Conservation (phyloP, 1,140 invertebrate species). For the Drosophila pallidifrons region DNA sequence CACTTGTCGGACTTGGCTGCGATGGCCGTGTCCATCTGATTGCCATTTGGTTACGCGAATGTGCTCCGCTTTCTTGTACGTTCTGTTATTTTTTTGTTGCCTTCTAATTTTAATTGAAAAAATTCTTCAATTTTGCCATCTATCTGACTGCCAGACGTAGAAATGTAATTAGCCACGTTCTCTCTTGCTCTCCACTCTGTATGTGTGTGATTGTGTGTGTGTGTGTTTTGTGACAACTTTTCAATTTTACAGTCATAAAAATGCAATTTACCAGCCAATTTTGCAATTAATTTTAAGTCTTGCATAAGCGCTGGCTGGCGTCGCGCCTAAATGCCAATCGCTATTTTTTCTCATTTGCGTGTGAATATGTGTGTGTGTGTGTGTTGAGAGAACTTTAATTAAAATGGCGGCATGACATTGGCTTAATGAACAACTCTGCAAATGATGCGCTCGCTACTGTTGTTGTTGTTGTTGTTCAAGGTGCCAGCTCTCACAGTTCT, state of each 20-base stretch:
- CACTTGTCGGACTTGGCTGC: conserved; percentile 22
- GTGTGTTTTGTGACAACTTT: conserved; percentile 73
- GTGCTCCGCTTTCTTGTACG: conserved; percentile 29
- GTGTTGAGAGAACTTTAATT: conserved; percentile 61
- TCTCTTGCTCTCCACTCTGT: not conserved
- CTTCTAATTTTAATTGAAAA: conserved; percentile 80
- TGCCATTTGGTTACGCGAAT: conserved; percentile 60
- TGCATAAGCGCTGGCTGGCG: conserved; percentile 59
- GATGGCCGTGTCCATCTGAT: conserved; percentile 52
- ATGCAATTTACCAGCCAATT: conserved; percentile 76
- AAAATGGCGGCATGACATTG: conserved; percentile 41
- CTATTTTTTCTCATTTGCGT: not conserved
- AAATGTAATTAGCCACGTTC: conserved; percentile 73
- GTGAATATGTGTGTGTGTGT: not conserved
- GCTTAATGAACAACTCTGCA: conserved; percentile 41
- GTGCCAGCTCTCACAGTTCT: not conserved
- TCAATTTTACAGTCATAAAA: conserved; percentile 79
- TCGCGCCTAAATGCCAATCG: conserved; percentile 61
- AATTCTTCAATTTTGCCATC: conserved; percentile 82
- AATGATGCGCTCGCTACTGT: conserved; percentile 9
- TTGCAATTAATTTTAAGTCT: conserved; percentile 74
- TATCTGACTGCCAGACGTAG: conserved; percentile 69
- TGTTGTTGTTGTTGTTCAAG: not conserved
- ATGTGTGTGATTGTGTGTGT: conserved; percentile 19
- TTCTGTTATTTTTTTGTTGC: conserved; percentile 33